Evolutionary conservation across 2,113 vertebrate genomes (phyloP), one percentile per base, ranked within the genome.

Genomic region (Tachysurus vachellii): DNA sequence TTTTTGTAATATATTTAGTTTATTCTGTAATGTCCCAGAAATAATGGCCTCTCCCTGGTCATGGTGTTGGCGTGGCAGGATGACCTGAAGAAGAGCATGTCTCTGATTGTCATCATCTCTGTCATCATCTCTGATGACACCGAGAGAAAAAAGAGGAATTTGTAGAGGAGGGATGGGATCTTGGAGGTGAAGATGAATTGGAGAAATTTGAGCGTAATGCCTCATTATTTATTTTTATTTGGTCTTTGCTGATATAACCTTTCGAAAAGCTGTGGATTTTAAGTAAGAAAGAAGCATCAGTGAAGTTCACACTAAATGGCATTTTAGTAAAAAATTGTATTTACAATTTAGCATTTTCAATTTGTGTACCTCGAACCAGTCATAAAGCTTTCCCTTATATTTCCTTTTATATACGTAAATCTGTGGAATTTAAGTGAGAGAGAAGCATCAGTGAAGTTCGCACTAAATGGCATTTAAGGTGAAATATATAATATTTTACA

Each of bases 61-160:
- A n/a, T n/a, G n/a, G n/a, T n/a, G n/a, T n/a, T n/a, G n/a, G n/a
- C n/a, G n/a, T n/a, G n/a, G n/a, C n/a, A n/a, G n/a, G n/a, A n/a
- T n/a, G n/a, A n/a, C n/a, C n/a, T n/a, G n/a, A n/a, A n/a, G n/a
- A n/a, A n/a, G 66, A 80, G 17, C 19, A 0, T 91, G 93, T 10
- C 91, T 87, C 80, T 92, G 92, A 91, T 96, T 95, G 14, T 95
- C n/a, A n/a, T n/a, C n/a, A n/a, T n/a, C n/a, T n/a, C n/a, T n/a
- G 94, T 0, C 93, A 94, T 0, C 94, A n/a, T n/a, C 95, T 0
- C 94, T 94, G 31, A 95, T 94, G 90, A 95, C 94, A 4, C 94
- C 94, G 0, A 95, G 93, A 0, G 93, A 93, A 86, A 85, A 81
- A 2, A 90, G 56, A 11, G 93, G 93, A 11, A 50, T 0, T 21